Evolutionary conservation across 2,113 vertebrate genomes (phyloP).

Genomic region (Gnathonemus longibarbis): DNA sequence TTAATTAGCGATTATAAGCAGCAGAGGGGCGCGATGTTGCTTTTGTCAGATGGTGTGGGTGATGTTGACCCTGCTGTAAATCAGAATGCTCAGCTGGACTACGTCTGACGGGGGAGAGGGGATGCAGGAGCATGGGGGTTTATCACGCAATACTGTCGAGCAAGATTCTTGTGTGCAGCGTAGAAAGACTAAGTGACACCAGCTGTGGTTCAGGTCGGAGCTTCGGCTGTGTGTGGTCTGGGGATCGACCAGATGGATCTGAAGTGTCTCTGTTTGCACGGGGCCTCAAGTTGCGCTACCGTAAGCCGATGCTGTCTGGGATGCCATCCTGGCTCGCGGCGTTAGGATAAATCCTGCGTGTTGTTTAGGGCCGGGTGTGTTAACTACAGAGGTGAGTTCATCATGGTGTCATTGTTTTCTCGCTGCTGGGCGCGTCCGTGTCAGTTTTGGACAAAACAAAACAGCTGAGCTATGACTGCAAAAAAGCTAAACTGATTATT

Average conservation of each 20-base stretch:
- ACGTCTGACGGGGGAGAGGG: neutral
- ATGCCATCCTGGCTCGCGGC: neutral
- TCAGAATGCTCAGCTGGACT: neutral
- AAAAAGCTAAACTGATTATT: neutral
- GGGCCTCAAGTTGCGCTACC: neutral
- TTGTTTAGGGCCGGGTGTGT: neutral
- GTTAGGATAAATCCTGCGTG: neutral
- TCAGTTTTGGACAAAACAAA: neutral
- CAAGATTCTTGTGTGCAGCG: neutral
- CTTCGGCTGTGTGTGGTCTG: neutral
- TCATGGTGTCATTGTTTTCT: neutral
- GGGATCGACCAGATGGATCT: neutral
- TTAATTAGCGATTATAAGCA: neutral
- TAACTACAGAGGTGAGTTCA: neutral
- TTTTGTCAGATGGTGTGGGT: neutral
- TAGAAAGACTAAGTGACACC: neutral
- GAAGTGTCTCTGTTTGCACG: neutral
- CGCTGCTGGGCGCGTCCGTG: neutral
- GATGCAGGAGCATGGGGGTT: neutral
- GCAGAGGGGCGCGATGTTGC: neutral
- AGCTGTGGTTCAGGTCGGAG: neutral
- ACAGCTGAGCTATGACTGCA: neutral
- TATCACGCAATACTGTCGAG: neutral
- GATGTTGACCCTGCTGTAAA: neutral
- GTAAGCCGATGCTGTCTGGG: neutral